Conservation (phyloP, 2,888 invertebrate species). For the Odontocolon sp. region DNA sequence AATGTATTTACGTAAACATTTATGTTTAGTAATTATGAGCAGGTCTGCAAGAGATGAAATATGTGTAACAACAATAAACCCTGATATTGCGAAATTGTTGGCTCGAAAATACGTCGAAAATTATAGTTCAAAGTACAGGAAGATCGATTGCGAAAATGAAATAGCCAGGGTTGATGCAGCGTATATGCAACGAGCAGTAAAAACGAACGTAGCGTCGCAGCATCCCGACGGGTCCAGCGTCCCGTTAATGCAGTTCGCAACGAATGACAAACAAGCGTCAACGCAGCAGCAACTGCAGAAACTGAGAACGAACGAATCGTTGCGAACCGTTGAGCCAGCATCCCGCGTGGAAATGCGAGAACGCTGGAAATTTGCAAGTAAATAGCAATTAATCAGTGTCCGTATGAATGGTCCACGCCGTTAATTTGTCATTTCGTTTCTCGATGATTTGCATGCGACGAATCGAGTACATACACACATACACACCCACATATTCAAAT, state of each 20-base stretch:
- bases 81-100: background rate
- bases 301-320: slow-evolving; percentile 27
- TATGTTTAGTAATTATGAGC: background rate
- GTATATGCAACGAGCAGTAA: slow-evolving; percentile 20
- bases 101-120: background rate
- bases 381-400: slow-evolving; percentile 80
- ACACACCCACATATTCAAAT: slow-evolving; percentile 4
- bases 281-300: slow-evolving; percentile 54
- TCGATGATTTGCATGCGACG: slow-evolving; percentile 35
- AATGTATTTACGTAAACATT: too few species aligned
- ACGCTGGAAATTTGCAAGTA: slow-evolving; percentile 79
- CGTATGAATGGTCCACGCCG: slow-evolving; percentile 73
- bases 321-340: slow-evolving; percentile 45
- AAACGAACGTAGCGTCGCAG: slow-evolving; percentile 32
- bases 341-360: slow-evolving; percentile 70
- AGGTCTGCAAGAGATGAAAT: background rate
- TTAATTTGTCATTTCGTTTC: slow-evolving; percentile 78
- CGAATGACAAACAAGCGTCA: slow-evolving; percentile 75
- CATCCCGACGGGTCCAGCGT: slow-evolving; percentile 24
- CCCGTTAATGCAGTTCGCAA: slow-evolving; percentile 70
- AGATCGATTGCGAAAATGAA: background rate
- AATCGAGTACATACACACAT: slow-evolving; percentile 18
- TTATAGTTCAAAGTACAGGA: too few species aligned
- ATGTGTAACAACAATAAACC: background rate
- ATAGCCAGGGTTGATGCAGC: background rate